phyloP scores from a whole-genome alignment of 1,140 invertebrate genomes.

The Ylistrum balloti region DNA sequence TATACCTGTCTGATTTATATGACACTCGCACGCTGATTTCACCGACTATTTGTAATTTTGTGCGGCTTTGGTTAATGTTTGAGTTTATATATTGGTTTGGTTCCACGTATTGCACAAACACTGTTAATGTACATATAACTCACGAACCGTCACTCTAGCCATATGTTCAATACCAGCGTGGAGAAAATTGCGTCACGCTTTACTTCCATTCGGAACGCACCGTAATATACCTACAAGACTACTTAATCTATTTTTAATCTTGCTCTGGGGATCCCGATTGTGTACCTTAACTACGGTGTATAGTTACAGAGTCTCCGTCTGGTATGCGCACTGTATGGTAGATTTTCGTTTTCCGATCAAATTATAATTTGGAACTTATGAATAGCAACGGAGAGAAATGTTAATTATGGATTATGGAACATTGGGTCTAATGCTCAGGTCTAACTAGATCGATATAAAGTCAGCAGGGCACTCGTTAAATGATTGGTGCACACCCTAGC shows the following conservation, averaged over 20 bases:
- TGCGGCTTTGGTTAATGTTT: background rate
- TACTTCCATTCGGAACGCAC: background rate
- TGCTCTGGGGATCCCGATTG: background rate
- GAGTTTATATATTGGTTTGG: background rate
- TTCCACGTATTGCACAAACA: background rate
- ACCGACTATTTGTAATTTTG: background rate
- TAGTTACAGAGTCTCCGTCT: no score
- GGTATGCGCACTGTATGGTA: no score
- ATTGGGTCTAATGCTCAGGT: no score
- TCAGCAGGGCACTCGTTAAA: no score
- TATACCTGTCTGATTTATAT: background rate
- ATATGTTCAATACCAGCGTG: background rate
- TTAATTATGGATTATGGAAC: no score
- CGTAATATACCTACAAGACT: no score
- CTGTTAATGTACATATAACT: background rate
- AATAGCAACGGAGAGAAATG: no score
- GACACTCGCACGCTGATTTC: background rate
- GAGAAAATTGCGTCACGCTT: conserved; percentile 4
- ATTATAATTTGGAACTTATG: no score
- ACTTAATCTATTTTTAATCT: background rate
- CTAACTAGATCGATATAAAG: no score
- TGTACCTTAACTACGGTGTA: no score
- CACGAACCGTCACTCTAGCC: background rate
- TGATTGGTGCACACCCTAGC: no score
- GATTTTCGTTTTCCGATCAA: no score